A percentile compares a stretch with the other conserved stretches of the same genome.
Conservation (phyloP, 2,113 vertebrate genomes). For the Melanostigma gelatinosum region DNA sequence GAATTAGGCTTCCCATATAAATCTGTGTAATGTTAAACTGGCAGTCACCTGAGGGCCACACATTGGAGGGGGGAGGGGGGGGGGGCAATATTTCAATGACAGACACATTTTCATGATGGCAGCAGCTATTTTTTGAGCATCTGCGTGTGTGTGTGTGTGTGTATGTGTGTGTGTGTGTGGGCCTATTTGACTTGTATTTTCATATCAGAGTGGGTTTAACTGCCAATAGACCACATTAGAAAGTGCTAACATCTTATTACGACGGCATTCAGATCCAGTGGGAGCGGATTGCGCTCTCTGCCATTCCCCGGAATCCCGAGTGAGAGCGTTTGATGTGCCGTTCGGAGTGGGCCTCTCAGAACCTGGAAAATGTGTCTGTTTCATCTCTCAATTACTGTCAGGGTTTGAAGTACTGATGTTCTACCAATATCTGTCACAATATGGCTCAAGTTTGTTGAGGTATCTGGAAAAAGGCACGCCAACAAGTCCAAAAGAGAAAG, state of each 20-base stretch:
- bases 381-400: slow-evolving; percentile 93
- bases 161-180: slow-evolving; percentile 4
- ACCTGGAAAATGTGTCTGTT: slow-evolving; percentile 77
- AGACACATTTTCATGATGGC: slow-evolving; percentile 36
- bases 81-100: slow-evolving; percentile 37
- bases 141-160: background rate
- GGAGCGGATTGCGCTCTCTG: slow-evolving; percentile 49
- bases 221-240: slow-evolving; percentile 67
- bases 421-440: slow-evolving; percentile 95
- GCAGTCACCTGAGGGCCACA: slow-evolving; percentile 9
- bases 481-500: slow-evolving; percentile 83
- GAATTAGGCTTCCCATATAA: slow-evolving; percentile 35
- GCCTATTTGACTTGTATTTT: slow-evolving; percentile 62
- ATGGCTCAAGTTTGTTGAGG: slow-evolving; percentile 95
- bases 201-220: slow-evolving; percentile 65
- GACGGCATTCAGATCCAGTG: slow-evolving; percentile 58
- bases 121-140: background rate
- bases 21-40: slow-evolving; percentile 35
- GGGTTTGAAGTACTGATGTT: slow-evolving; percentile 92
- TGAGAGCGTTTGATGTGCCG: slow-evolving; percentile 70
- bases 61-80: background rate
- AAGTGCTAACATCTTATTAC: slow-evolving; percentile 67
- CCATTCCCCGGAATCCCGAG: slow-evolving; percentile 68
- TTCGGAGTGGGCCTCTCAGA: slow-evolving; percentile 70
- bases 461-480: slow-evolving; percentile 85